These are phyloP conservation scores for Coelogynopora nodosa DNA, from an alignment of 2,888 invertebrate genomes.

Conservation along the genomic window DNA sequence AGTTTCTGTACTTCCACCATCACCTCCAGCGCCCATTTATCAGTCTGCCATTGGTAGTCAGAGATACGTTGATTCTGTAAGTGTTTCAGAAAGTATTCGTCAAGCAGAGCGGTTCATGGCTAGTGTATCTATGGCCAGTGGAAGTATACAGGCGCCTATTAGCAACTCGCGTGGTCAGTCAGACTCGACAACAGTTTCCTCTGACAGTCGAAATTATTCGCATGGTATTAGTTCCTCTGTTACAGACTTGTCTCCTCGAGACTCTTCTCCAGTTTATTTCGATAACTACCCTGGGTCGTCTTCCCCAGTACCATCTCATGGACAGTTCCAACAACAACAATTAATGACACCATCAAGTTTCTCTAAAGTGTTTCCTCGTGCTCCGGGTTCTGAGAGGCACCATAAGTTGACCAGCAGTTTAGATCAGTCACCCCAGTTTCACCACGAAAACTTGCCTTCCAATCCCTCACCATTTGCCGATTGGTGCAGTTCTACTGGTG, in stretches of 20 bases:
- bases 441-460: not conserved
- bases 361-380: constrained; percentile 40
- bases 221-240: not conserved
- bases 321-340: not conserved
- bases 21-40: not conserved
- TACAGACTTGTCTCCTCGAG: not conserved
- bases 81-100: not conserved
- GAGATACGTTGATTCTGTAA: not conserved
- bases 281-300: not conserved
- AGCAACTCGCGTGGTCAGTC: not conserved
- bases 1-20: not conserved
- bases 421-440: not conserved
- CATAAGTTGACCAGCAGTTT: not conserved
- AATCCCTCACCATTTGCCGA: not conserved
- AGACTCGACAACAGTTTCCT: too few species aligned
- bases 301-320: not conserved
- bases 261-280: not conserved
- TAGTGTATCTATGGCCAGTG: not conserved
- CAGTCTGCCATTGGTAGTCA: not conserved
- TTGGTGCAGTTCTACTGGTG: not conserved
- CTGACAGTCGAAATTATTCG: too few species aligned
- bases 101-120: not conserved
- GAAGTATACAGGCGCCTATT: not conserved
- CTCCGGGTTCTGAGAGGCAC: constrained; percentile 43
- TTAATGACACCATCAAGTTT: not conserved